Base-by-base conservation (phyloP, 1,140 invertebrate species). In the Rhyacophila brunnea region DNA sequence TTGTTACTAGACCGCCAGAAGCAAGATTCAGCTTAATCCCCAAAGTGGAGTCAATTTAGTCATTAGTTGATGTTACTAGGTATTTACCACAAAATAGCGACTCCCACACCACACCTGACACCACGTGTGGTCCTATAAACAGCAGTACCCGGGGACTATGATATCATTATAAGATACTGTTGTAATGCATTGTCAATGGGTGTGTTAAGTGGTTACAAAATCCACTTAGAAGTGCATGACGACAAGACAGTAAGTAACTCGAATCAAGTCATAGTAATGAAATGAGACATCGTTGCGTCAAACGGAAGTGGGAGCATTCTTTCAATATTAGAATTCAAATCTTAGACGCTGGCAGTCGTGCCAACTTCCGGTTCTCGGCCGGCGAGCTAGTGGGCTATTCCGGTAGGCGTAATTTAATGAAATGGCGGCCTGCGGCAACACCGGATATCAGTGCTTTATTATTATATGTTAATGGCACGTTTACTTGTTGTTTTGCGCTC, bases 341-440 rank as follows among this genome's bases (percentile, higher is more conserved):
- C 60, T 47, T 17, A 62, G 60, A 62, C 56, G 54, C 47, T 46
- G 55, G 44, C 50, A 36, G 49, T 58, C 55, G 38, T 52, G 38
- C 40, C 36, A 43, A 50, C 55, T 63, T 63, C 60, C 60, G 60
- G 55, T 58, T 44, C 48, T 47, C 55, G 54, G 55, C 40, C 49
- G 48, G 42, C 50, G 40, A 40, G 40, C 52, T 49, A 56, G 42
- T 56, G 47, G 47, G 40, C 52, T 56, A 56, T 62, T 62, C 60
- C 60, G 60, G 60, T 52, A 20, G 47, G 34, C 53, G 44, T 17
- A 28, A 28, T 42, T 9, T 51, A 50, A 35, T 47, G 38, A 47
- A 56, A 46, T 18, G 36, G 47, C 46, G 32, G 47, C 17, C 36
- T 60, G 55, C 43, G 54, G 47, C 50, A 57, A 56, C 52, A 52